Evolutionary conservation across 2,113 vertebrate genomes (phyloP).

Genomic region (Muscicapa adusta): DNA sequence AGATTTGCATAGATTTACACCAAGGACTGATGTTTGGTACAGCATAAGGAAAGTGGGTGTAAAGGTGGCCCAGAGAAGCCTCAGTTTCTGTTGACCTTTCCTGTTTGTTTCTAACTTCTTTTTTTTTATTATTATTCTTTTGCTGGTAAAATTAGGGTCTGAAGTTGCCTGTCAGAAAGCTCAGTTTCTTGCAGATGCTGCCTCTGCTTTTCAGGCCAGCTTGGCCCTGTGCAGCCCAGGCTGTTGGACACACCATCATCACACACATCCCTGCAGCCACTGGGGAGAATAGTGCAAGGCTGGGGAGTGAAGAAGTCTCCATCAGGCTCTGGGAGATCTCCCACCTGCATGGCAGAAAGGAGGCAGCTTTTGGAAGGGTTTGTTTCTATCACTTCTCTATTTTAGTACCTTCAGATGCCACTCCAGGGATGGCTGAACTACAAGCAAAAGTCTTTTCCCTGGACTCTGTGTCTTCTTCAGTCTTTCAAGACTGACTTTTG

Average conservation of each 20-base stretch:
- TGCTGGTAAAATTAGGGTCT: fast-evolving
- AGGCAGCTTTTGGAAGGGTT: background rate
- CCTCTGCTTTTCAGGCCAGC: background rate
- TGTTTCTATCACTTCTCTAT: background rate
- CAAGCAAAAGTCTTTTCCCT: background rate
- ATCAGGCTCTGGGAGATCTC: background rate
- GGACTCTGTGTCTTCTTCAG: background rate
- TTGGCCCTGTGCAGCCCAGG: background rate
- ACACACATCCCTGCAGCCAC: background rate
- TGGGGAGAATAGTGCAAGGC: background rate
- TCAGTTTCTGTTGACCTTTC: background rate
- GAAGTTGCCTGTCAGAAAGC: background rate
- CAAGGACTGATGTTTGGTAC: background rate
- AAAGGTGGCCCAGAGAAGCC: background rate
- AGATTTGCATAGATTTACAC: background rate
- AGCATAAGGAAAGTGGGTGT: background rate
- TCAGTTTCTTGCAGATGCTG: background rate
- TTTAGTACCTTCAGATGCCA: background rate
- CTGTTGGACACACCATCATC: fast-evolving
- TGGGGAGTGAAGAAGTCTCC: background rate
- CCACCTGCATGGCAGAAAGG: background rate
- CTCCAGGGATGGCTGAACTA: background rate
- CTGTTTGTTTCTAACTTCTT: background rate
- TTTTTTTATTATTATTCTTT: background rate
- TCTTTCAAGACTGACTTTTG: background rate